Conservation (phyloP, 2,797 vertebrate species). For the Lophura swinhoii region DNA sequence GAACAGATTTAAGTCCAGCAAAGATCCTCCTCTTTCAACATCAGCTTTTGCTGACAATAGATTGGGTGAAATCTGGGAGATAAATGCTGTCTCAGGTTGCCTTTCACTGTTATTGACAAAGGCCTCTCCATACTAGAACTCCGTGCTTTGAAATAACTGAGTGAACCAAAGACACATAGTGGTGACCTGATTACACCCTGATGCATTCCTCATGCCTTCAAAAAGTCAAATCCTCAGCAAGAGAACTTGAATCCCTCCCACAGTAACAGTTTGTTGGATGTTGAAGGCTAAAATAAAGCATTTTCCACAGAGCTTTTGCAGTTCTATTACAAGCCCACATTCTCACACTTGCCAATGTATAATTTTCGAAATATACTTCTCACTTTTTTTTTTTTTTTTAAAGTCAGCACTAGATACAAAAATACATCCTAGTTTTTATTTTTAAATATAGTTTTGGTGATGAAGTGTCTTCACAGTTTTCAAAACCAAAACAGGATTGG, state of each 20-base stretch:
- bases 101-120: neutral
- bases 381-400: neutral
- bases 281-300: neutral
- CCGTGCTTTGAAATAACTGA: neutral
- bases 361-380: neutral
- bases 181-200: neutral
- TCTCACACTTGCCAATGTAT: neutral
- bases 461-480: neutral
- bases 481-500: neutral
- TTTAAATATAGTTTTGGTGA: neutral
- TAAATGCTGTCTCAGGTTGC: neutral
- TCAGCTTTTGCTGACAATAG: neutral
- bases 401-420: neutral
- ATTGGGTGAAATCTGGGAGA: neutral
- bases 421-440: neutral
- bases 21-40: neutral
- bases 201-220: neutral
- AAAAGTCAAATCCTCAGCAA: neutral
- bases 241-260: neutral
- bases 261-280: neutral
- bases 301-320: fast-evolving
- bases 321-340: neutral
- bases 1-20: neutral
- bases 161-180: neutral
- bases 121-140: neutral